Base-by-base conservation (phyloP, 2,797 vertebrate genomes). In the Brachymystax lenok region DNA sequence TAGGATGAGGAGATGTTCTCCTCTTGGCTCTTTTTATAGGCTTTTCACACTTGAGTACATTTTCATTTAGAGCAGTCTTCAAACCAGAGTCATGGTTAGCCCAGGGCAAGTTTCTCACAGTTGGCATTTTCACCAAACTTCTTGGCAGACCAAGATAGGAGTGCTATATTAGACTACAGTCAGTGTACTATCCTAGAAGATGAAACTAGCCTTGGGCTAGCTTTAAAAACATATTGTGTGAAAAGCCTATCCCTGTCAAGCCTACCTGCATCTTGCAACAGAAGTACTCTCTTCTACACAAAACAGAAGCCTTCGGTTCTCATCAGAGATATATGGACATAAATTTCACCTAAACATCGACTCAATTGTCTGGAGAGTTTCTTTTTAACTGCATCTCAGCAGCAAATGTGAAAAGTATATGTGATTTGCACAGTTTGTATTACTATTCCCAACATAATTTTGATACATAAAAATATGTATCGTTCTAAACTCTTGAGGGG, bases 41-140 rank as follows among this genome's bases (percentile, higher is more conserved):
- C 67, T 84, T 87, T 88, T 88, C 85, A 87, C 83, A 87, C 83
- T 64, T 76, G 84, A 88, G 81, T 77, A 70, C 70, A 74, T 72
- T n/a, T 52, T 28, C 0, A 16, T 52, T 46, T 54, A 71, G 75
- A 59, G 21, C 73, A 35, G 72, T 8, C 2, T 52, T n/a, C 61
- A 24, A 66, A 68, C 68, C 63, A 63, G 76, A 56, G 76, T 59
- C 46, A 74, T 71, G 72, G 79, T 67, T 79, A 76, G 79, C 80
- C 67, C 33, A n/a, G 71, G 71, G 73, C 59, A 27, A 52, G 13
- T 52, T 52, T 21, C 21, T 13, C 21, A 5, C 24, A 10, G 16
- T 40, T 71, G 4, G 70, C 68, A 46, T 69, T 69, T 69, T 40
- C 33, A n/a, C 68, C 68, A 69, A 69, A 69, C 30, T 12, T 68